These are phyloP conservation scores for Cabera pusaria DNA, from an alignment of 2,888 invertebrate species.

Conservation along the genomic window DNA sequence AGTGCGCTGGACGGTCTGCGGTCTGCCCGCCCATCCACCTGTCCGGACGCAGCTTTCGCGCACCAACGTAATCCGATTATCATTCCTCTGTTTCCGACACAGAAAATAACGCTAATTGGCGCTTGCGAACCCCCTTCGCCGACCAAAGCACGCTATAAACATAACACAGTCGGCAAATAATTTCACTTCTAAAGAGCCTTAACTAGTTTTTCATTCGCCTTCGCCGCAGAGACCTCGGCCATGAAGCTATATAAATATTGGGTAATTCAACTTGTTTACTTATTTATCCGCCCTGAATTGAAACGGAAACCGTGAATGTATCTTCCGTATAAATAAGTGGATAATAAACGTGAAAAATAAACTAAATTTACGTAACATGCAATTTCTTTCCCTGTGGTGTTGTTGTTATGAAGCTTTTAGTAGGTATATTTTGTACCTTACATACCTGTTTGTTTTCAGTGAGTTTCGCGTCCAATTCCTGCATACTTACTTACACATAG, in stretches of 20 bases:
- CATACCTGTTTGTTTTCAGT: conserved; percentile 9
- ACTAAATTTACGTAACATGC: conserved; percentile 24
- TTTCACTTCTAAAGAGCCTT: conserved; percentile 20
- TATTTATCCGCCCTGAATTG: conserved; percentile 27
- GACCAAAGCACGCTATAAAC: conserved; percentile 29
- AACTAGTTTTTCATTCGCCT: conserved; percentile 14
- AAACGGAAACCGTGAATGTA: conserved; percentile 23
- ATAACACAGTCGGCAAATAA: conserved; percentile 15
- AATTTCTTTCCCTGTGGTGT: conserved; percentile 26
- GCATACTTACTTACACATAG: conserved; percentile 9
- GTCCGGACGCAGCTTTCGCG: conserved; percentile 49
- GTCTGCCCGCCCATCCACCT: conserved; percentile 50
- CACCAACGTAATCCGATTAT: conserved; percentile 58
- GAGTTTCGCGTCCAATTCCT: conserved; percentile 19
- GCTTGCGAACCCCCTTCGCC: conserved; percentile 32
- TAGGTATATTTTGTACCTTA: conserved; percentile 12
- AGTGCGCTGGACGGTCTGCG: conserved; percentile 34
- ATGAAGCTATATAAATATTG: conserved; percentile 22
- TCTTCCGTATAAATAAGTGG: conserved; percentile 27
- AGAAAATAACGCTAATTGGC: conserved; percentile 50
- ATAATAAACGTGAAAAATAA: conserved; percentile 35
- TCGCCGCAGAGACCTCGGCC: too few species aligned
- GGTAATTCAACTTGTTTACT: conserved; percentile 29
- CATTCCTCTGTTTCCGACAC: conserved; percentile 48
- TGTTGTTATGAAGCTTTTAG: conserved; percentile 32